Evolutionary conservation across 2,888 invertebrate species (phyloP).

Genomic region (Cantharis lateralis): DNA sequence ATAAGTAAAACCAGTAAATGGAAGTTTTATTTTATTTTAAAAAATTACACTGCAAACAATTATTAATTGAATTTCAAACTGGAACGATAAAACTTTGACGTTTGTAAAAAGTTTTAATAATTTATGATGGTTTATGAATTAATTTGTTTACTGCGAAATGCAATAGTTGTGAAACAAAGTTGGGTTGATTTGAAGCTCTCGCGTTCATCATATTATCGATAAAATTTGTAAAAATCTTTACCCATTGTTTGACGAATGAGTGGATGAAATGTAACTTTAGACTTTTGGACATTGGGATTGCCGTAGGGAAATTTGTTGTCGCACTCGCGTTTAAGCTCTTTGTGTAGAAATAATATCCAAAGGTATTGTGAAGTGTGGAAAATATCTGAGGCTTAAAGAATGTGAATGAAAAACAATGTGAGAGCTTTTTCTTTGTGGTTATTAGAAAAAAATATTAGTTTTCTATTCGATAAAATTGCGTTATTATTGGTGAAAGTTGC

Average conservation of each 20-base stretch:
- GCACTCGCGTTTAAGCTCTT: conserved; percentile 5
- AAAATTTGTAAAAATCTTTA: not conserved
- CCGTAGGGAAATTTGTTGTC: conserved; percentile 6
- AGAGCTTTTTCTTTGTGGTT: not conserved
- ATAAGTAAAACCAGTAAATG: not conserved
- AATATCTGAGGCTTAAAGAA: not conserved
- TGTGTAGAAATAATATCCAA: conserved; percentile 4
- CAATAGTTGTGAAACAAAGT: not conserved
- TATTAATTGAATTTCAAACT: not conserved
- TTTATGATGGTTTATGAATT: not conserved
- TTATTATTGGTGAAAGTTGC: not conserved
- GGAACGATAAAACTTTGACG: not conserved
- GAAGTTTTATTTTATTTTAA: not conserved
- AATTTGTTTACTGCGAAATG: not conserved
- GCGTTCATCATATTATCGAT: not conserved
- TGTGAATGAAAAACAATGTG: not conserved
- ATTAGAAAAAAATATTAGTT: not conserved
- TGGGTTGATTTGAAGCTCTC: too few species aligned
- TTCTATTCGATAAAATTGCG: not conserved
- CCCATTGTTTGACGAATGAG: not conserved
- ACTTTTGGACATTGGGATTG: not conserved
- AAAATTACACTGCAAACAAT: not conserved
- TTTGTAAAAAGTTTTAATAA: not conserved
- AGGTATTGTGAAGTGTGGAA: not conserved
- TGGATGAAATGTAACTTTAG: not conserved